Evolutionary conservation across 1,140 invertebrate species (phyloP), one percentile per base, ranked within the genome.

Genomic region (Atopsyche davidsoni): DNA sequence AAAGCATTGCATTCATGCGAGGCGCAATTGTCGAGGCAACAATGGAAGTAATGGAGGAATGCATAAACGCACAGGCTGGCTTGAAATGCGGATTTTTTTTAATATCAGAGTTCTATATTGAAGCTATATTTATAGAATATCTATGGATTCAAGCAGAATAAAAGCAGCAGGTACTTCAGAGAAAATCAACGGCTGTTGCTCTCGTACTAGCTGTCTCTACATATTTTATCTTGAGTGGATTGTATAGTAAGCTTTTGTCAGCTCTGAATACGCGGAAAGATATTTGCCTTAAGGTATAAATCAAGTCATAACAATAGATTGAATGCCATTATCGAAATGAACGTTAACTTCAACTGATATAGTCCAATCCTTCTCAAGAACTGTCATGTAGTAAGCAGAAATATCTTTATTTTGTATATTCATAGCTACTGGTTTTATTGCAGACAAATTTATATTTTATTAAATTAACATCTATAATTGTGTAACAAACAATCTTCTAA

Each of bases 291-390:
- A n/a, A n/a, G n/a, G 19, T 44, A 50, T 21, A 45, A 46, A 46
- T 46, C 34, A 34, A 52, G 38, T 45, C 42, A 21, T 24, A 23
- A 52, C 50, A 52, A 52, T 46, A 22, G 48, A 35, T 43, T 35
- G 48, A 43, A 34, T 43, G 43, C 43, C 23, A 52, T 52, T 52
- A 52, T 46, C 43, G 50, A 32, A 52, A 52, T 52, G 50, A 40
- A 45, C 43, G 13, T 22, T 16, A 43, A 52, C 42, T 52, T 52
- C 46, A 43, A 52, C 43, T 35, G 21, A 45, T 40, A 21, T 16
- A 49, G 41, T 41, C 36, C 46, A 40, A 41, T 41, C 21, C 44
- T n/a, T n/a, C n/a, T n/a, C n/a, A n/a, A n/a, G n/a, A n/a, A n/a
- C n/a, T n/a, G n/a, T n/a, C n/a, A n/a, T n/a, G n/a, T n/a, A n/a